phyloP scores from a whole-genome alignment of 2,797 vertebrate genomes.

The Kryptopterus vitreolus region DNA sequence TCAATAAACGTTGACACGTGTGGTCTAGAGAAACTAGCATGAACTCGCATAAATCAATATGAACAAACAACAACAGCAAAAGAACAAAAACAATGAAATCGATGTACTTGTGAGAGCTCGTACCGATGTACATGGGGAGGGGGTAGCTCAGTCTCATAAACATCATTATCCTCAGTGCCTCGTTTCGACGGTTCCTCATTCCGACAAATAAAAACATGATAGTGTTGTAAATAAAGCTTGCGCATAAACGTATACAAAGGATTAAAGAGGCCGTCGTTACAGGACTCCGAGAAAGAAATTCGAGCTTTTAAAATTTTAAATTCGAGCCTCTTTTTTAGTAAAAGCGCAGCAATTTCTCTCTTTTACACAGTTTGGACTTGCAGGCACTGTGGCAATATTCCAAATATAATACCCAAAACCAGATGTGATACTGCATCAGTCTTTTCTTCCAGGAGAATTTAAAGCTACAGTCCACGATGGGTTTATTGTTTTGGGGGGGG shows the following conservation, averaged over 20 bases:
- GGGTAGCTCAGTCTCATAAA: too few species aligned
- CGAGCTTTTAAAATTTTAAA: conserved; percentile 17
- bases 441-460: background rate
- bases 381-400: too few species aligned
- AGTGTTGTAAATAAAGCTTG: background rate
- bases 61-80: too few species aligned
- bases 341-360: background rate
- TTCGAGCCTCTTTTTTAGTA: background rate
- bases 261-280: background rate
- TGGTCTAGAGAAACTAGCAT: too few species aligned
- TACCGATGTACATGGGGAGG: too few species aligned
- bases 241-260: background rate
- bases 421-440: conserved; percentile 6
- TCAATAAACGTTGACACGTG: too few species aligned
- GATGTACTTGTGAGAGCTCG: too few species aligned
- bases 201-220: background rate
- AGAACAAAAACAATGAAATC: too few species aligned
- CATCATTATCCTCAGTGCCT: too few species aligned
- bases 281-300: conserved; percentile 4
- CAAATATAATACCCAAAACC: background rate
- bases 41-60: too few species aligned
- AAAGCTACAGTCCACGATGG: background rate
- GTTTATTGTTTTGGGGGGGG: background rate
- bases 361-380: background rate
- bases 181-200: too few species aligned